Conservation (phyloP, 2,113 vertebrate genomes). For the Brachyistius frenatus region DNA sequence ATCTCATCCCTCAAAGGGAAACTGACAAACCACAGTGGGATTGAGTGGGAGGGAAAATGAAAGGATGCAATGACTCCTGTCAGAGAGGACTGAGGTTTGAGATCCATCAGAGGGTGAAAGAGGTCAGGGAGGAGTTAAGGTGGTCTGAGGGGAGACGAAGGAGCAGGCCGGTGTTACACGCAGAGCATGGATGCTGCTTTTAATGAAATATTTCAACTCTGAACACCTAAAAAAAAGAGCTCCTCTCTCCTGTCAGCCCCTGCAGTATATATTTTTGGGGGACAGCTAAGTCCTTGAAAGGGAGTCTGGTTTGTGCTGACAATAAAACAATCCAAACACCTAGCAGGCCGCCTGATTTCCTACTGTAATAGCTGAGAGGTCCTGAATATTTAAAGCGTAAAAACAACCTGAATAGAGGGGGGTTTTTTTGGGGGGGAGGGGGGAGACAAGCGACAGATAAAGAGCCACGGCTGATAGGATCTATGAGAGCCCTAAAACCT, state of each 20-base stretch:
- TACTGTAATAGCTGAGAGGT: not conserved
- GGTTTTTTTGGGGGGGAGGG: conserved; percentile 7
- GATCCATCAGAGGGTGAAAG: conserved; percentile 46
- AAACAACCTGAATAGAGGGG: conserved; percentile 12
- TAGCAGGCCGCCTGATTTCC: conserved; percentile 13
- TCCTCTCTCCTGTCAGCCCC: not conserved
- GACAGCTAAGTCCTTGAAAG: conserved; percentile 21
- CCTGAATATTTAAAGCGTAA: not conserved
- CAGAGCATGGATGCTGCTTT: conserved; percentile 58
- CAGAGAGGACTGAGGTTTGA: conserved; percentile 50
- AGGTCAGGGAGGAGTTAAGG: conserved; percentile 36
- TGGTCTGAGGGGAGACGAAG: conserved; percentile 48
- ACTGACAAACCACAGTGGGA: not conserved
- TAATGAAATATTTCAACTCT: conserved; percentile 26
- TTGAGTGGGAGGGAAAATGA: not conserved
- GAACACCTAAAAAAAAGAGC: not conserved
- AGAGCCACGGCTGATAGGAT: conserved; percentile 37
- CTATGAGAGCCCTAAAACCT: conserved; percentile 13
- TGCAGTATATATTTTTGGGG: not conserved
- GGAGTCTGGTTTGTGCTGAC: too few relatives aligned
- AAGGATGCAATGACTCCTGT: conserved; percentile 56
- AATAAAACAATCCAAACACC: not conserved
- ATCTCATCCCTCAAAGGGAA: not conserved
- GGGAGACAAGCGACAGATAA: conserved; percentile 18
- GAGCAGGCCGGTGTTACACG: conserved; percentile 65